Evolutionary conservation across 2,113 vertebrate species (phyloP), one percentile per base, ranked within the genome.

Genomic region (Cinclus cinclus): DNA sequence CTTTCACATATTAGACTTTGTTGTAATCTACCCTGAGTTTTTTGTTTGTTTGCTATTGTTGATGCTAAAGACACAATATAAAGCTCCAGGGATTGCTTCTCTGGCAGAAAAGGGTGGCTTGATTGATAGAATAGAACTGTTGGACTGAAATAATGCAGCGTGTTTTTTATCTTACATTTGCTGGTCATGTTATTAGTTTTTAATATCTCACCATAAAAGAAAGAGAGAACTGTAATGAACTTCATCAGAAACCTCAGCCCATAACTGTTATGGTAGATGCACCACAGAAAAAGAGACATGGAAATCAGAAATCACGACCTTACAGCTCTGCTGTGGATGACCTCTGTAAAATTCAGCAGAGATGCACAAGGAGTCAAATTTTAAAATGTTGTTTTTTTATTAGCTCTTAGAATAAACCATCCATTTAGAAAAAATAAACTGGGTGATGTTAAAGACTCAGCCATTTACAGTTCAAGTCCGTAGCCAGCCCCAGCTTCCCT

Each of bases 91-190:
- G 35, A 92, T 97, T 95, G 71, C 33, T 94, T 96, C 79, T 89
- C 62, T 94, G 90, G 94, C 76, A 97, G 83, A 59, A 94, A 95
- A 97, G 35, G 13, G 53, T 83, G 87, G 16, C 14, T 91, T 97
- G 97, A 98, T 83, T 97, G 97, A 97, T 95, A 96, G 93, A 97
- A 96, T 96, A 97, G 78, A 95, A 71, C 92, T 94, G 59, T 79
- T 92, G 17, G 41, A 53, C 60, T 94, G 88, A 96, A 97, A 97
- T 92, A 96, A 95, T 58, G 52, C 75, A 96, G 70, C n/a, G 56
- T 41, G 25, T 21, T 95, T 95, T 97, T 97, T 96, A 97, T 95
- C 82, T 96, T 84, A 62, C 12, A 64, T 95, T 94, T 92, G 23
- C 76, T 85, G 60, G 44, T 37, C 53, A 77, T 96, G 96, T 97